phyloP scores from a whole-genome alignment of 2,888 invertebrate species.

The Abrostola triplasia region DNA sequence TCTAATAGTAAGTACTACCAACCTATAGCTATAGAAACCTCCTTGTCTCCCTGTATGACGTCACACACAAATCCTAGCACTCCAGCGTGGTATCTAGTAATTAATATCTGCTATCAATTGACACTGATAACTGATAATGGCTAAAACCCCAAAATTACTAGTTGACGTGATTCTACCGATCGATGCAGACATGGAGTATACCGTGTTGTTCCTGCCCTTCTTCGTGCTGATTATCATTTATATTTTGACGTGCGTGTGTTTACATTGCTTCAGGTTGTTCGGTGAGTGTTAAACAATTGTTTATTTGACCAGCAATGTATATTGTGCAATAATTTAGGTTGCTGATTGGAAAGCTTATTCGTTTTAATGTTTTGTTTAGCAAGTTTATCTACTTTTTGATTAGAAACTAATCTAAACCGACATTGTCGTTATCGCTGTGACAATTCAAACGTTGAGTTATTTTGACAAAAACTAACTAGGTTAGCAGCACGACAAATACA shows the following conservation, averaged over 20 bases:
- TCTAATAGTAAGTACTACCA: too few species aligned
- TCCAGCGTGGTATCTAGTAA: conserved; percentile 31
- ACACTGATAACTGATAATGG: conserved; percentile 35
- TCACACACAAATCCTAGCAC: not conserved
- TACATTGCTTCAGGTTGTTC: conserved; percentile 70
- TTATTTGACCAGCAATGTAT: conserved; percentile 6
- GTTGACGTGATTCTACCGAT: conserved; percentile 19
- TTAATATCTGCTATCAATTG: conserved; percentile 46
- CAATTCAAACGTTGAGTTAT: too few species aligned
- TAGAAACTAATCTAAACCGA: too few species aligned
- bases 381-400: too few species aligned
- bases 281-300: conserved; percentile 62
- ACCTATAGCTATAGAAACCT: too few species aligned
- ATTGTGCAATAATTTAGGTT: not conserved
- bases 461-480: too few species aligned
- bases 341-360: too few species aligned
- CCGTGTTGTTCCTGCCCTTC: conserved; percentile 61
- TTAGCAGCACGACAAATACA: too few species aligned
- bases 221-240: conserved; percentile 64
- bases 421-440: too few species aligned
- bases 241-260: conserved; percentile 67
- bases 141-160: conserved; percentile 23
- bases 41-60: not conserved
- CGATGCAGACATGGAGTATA: conserved; percentile 56
- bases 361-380: too few species aligned